Conservation (phyloP, 2,888 invertebrate genomes). For the Tetropium fuscum region DNA sequence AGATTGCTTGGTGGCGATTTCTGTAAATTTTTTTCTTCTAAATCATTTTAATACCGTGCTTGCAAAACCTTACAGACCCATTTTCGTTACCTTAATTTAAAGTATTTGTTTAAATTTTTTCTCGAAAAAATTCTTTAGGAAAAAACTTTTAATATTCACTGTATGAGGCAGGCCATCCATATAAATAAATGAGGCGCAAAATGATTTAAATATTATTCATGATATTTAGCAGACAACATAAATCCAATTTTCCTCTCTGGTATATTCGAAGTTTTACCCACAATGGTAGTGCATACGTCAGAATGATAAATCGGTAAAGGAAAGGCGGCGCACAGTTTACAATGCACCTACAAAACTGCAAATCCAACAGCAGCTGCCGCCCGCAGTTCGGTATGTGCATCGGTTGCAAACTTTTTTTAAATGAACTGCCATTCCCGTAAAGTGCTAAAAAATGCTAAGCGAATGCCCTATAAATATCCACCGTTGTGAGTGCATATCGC, state of each 20-base stretch:
- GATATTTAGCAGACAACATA: slow-evolving; percentile 13
- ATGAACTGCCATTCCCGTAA: slow-evolving; percentile 4
- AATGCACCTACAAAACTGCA: slow-evolving; percentile 24
- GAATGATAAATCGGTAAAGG: slow-evolving; percentile 36
- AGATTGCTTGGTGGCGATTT: too few species aligned
- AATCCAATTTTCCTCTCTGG: slow-evolving; percentile 6
- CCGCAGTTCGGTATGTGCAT: slow-evolving; percentile 14
- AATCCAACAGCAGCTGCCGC: slow-evolving; percentile 15
- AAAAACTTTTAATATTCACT: too few species aligned
- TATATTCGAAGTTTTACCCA: slow-evolving; percentile 35
- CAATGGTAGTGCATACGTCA: slow-evolving; percentile 38
- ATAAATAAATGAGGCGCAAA: slow-evolving; percentile 4
- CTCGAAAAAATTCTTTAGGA: too few species aligned
- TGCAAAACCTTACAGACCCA: too few species aligned
- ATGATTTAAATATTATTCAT: slow-evolving; percentile 5
- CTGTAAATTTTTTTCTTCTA: too few species aligned
- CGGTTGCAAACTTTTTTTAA: slow-evolving; percentile 15
- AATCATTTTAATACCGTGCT: too few species aligned
- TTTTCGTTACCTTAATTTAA: too few species aligned
- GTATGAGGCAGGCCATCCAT: too few species aligned
- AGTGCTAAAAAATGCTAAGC: slow-evolving; percentile 1
- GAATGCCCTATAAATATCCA: slow-evolving; percentile 10
- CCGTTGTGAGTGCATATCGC: not conserved
- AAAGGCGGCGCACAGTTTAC: slow-evolving; percentile 17
- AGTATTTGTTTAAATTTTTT: too few species aligned